These are phyloP conservation scores for Diglossa brunneiventris DNA, from an alignment of 2,113 vertebrate species.

Conservation along the genomic window DNA sequence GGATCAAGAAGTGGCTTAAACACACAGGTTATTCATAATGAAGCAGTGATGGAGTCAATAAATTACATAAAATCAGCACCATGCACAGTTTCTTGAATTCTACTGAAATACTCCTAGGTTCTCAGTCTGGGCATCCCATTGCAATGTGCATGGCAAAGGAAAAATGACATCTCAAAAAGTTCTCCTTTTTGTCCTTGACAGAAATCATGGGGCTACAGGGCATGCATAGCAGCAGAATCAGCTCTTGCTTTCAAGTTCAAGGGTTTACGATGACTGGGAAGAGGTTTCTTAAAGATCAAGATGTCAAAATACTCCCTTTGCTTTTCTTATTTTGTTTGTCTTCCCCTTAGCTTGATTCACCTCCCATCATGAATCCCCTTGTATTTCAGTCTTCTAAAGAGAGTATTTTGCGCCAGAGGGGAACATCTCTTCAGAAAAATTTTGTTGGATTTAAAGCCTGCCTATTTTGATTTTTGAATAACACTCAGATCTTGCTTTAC, in stretches of 20 bases:
- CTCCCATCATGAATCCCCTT: not conserved
- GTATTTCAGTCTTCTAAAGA: not conserved
- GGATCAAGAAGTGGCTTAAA: not conserved
- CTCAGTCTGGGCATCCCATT: not conserved
- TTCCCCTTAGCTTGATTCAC: not conserved
- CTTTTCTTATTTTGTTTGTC: not conserved
- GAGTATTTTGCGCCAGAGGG: not conserved
- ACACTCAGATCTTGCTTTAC: not conserved
- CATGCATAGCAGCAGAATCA: not conserved
- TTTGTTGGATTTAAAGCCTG: not conserved
- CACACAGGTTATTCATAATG: not conserved
- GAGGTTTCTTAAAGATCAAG: not conserved
- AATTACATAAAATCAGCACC: not conserved
- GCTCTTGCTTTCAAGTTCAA: not conserved
- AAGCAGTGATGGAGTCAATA: not conserved
- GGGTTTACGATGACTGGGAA: not conserved
- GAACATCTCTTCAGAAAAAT: not conserved
- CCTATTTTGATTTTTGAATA: not conserved
- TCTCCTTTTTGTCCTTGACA: not conserved
- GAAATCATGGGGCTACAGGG: not conserved
- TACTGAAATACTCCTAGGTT: not conserved
- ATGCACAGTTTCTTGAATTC: not conserved
- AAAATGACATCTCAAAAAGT: not conserved
- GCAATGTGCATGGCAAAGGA: rapidly evolving
- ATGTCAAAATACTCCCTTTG: not conserved